Evolutionary conservation across 2,888 invertebrate species (phyloP).

Genomic region (Pachycephus smyrnensis): DNA sequence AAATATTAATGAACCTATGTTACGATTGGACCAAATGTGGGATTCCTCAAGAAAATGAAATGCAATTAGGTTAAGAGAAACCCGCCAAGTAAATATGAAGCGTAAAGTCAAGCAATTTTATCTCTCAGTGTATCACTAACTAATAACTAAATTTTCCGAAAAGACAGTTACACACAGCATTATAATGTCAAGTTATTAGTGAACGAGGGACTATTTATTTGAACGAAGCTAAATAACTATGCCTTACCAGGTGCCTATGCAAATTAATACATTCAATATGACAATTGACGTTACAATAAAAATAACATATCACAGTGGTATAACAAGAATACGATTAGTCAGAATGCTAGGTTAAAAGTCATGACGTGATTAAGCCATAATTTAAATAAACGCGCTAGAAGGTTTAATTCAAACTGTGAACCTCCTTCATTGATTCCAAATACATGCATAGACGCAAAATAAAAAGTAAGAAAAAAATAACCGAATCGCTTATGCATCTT

Average conservation of each 20-base stretch:
- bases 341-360: not conserved
- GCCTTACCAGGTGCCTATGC: not conserved
- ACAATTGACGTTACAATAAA: not conserved
- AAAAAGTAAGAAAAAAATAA: not conserved
- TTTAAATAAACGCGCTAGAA: not conserved
- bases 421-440: not conserved
- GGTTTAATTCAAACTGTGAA: not conserved
- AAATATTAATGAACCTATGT: too few species aligned
- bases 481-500: not conserved
- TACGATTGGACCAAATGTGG: too few species aligned
- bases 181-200: too few species aligned
- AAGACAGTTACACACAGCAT: too few species aligned
- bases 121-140: too few species aligned
- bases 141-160: too few species aligned
- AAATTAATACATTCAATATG: not conserved
- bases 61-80: too few species aligned
- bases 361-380: not conserved
- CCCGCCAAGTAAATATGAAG: too few species aligned
- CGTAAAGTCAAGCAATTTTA: too few species aligned
- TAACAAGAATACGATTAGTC: not conserved
- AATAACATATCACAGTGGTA: not conserved
- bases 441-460: not conserved
- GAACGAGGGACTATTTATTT: too few species aligned
- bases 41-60: too few species aligned
- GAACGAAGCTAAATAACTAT: not conserved